phyloP scores from a whole-genome alignment of 2,113 vertebrate species.

The Psilopsiagon aurifrons region DNA sequence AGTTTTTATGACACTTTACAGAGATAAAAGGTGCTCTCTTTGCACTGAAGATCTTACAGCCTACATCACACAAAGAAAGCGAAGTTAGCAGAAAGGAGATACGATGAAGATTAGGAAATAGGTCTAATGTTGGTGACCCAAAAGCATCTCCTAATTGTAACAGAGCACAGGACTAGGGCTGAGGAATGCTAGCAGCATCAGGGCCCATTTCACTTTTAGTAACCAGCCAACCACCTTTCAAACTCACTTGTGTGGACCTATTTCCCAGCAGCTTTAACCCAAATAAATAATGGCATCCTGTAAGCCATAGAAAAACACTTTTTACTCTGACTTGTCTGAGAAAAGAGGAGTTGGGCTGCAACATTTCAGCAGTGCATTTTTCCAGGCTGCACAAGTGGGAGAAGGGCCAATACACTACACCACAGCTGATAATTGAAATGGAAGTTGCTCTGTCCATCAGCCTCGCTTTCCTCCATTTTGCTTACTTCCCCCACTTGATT shows the following conservation, averaged over 20 bases:
- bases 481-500: not conserved
- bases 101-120: not conserved
- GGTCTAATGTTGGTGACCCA: not conserved
- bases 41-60: conserved; percentile 39
- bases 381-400: not conserved
- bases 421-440: not conserved
- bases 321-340: not conserved
- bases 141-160: conserved; percentile 29
- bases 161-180: not conserved
- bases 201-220: not conserved
- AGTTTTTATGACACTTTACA: not conserved
- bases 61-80: not conserved
- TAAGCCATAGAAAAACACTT: not conserved
- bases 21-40: conserved; percentile 40
- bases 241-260: not conserved
- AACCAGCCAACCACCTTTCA: not conserved
- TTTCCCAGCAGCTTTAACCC: not conserved
- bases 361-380: not conserved
- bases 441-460: not conserved
- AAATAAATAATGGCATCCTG: not conserved
- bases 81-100: not conserved
- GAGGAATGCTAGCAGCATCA: not conserved
- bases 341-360: not conserved
- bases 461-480: not conserved
- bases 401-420: not conserved